Base-by-base conservation (phyloP, 2,888 invertebrate genomes). In the Mylabris sibirica region DNA sequence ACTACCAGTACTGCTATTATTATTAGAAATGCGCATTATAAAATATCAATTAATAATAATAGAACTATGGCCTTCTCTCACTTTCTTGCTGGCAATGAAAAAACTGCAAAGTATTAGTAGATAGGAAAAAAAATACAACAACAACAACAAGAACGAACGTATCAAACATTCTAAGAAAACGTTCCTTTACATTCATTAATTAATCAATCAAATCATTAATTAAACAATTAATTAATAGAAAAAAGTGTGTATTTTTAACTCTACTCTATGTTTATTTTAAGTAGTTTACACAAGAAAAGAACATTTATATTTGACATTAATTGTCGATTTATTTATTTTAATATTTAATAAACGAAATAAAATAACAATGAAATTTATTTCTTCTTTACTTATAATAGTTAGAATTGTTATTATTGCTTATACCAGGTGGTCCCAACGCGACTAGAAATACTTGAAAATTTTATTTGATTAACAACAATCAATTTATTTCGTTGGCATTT, bases 121-220 rank as follows among this genome's bases (percentile, higher is more conserved):
- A 30, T 30, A 6, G 30, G 59, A 65, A 67, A 67, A 57, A 70
- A 67, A 38, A n/a, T n/a, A n/a, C n/a, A n/a, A n/a, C n/a, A n/a
- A n/a, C n/a, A n/a, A n/a, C n/a, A 67, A 67, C 67, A 70, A 65
- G 12, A n/a, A 44, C n/a, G n/a, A 11, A 44, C 20, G 35, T 61
- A 67, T 67, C 70, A 65, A 57, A 67, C 67, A 67, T 70, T 70
- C 70, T 65, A 67, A 65, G 67, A 70, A 70, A 70, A 22, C 20
- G 60, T 53, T 26, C 59, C 63, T 65, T 26, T 8, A 9, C 53
- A 53, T 24, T 57, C 3, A 20, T 53, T 53, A 53, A 53, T 53
- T 53, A 22, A 53, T 22, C 0, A 24, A 49, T 20, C 17, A 49
- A 49, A 17, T 49, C 20, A 49, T 53, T 53, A 53, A 53, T 53